Evolutionary conservation across 2,888 invertebrate species (phyloP).

Genomic region (Nemapogon koenigi): DNA sequence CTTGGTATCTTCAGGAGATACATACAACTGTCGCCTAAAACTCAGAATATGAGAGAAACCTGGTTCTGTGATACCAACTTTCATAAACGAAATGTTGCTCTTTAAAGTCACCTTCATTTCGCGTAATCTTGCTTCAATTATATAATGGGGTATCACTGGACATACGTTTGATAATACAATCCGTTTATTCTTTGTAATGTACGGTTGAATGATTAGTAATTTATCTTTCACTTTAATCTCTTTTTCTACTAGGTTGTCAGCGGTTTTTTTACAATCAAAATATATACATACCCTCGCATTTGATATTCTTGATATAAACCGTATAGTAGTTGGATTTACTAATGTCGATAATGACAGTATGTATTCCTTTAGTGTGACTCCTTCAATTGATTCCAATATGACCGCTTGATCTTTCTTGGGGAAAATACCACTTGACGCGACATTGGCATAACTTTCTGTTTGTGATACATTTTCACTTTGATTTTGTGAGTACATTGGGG

Average conservation of each 20-base stretch:
- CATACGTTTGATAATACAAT: conserved; percentile 17
- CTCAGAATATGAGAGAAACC: conserved; percentile 6
- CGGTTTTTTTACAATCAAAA: conserved; percentile 13
- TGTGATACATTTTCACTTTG: conserved; percentile 1
- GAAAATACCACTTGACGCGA: conserved; percentile 11
- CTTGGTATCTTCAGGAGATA: conserved; percentile 12
- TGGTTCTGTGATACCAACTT: conserved; percentile 3
- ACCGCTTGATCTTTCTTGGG: conserved; percentile 19
- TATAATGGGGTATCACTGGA: conserved; percentile 13
- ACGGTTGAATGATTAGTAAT: conserved; percentile 15
- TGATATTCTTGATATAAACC: conserved; percentile 15
- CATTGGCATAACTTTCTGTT: conserved; percentile 13
- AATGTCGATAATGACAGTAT: conserved; percentile 10
- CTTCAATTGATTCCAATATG: conserved; percentile 15
- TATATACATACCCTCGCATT: conserved; percentile 15
- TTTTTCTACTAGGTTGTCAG: conserved; percentile 12
- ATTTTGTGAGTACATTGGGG: conserved; percentile 7
- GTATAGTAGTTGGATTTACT: conserved; percentile 10
- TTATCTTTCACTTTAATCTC: conserved; percentile 11
- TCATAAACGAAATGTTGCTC: conserved; percentile 3
- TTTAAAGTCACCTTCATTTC: conserved; percentile 1
- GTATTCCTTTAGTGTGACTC: conserved; percentile 14
- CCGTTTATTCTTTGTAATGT: conserved; percentile 17
- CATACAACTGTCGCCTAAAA: conserved; percentile 9
- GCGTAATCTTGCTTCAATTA: background rate